phyloP scores from a whole-genome alignment of 2,113 vertebrate genomes.

The Datnioides undecimradiatus region DNA sequence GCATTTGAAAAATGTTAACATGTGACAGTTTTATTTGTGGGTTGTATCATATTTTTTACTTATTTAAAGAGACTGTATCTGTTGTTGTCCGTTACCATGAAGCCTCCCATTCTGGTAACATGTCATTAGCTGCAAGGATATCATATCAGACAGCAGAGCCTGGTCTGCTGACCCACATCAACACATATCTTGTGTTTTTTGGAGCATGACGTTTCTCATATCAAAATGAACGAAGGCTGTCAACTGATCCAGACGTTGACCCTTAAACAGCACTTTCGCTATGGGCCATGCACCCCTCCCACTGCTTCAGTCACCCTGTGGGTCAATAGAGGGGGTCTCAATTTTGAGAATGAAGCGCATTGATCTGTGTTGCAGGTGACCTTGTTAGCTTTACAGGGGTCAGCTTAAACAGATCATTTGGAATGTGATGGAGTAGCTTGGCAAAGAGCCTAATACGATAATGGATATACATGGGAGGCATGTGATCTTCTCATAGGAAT shows the following conservation, averaged over 20 bases:
- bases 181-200: background rate
- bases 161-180: background rate
- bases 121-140: background rate
- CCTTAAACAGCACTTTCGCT: constrained; percentile 8
- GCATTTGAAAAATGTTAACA: background rate
- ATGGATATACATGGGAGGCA: constrained; percentile 13
- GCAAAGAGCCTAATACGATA: constrained; percentile 11
- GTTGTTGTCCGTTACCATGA: background rate
- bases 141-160: background rate
- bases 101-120: background rate
- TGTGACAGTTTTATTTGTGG: background rate
- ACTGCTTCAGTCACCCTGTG: background rate
- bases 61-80: background rate
- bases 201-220: background rate
- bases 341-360: constrained; percentile 26
- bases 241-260: background rate
- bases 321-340: constrained; percentile 8
- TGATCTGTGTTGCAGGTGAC: constrained; percentile 24
- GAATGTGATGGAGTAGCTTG: constrained; percentile 12
- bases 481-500: constrained; percentile 24
- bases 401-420: constrained; percentile 34
- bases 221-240: constrained; percentile 21
- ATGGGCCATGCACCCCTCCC: background rate
- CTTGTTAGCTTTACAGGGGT: constrained; percentile 21
- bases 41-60: background rate